Evolutionary conservation across 2,113 vertebrate genomes (phyloP).

Genomic region (Numenius arquata): DNA sequence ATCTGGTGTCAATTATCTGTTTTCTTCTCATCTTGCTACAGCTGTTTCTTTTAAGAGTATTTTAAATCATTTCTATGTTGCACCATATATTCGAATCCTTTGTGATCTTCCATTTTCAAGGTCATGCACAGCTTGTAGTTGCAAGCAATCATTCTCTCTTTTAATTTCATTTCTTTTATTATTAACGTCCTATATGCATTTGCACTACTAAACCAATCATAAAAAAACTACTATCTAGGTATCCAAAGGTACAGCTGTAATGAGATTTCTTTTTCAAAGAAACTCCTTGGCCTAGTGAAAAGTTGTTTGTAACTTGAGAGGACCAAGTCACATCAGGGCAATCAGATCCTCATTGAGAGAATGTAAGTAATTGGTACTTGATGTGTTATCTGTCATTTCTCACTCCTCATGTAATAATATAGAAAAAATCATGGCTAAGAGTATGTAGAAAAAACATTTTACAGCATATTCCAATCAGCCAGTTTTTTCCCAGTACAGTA

Average conservation of each 20-base stretch:
- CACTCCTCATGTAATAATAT: not conserved
- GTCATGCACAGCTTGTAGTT: slow-evolving; percentile 1
- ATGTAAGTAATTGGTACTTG: not conserved
- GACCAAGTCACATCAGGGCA: not conserved
- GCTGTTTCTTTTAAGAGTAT: slow-evolving; percentile 67
- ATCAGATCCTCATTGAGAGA: not conserved
- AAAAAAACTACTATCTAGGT: not conserved
- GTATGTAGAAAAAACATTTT: not conserved
- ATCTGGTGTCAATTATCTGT: slow-evolving; percentile 69
- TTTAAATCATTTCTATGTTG: slow-evolving; percentile 59
- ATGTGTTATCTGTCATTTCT: not conserved
- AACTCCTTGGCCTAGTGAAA: not conserved
- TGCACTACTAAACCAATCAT: not conserved
- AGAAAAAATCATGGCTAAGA: not conserved
- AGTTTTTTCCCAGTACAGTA: not conserved
- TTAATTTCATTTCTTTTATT: not conserved
- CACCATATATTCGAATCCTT: slow-evolving; percentile 16
- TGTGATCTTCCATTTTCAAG: slow-evolving; percentile 54
- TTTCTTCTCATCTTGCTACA: slow-evolving; percentile 67
- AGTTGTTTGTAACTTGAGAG: not conserved
- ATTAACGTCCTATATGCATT: not conserved
- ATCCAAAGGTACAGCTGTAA: not conserved
- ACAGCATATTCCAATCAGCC: not conserved
- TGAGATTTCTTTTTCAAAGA: not conserved
- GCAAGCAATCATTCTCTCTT: not conserved